Evolutionary conservation across 2,888 invertebrate genomes (phyloP).

Genomic region (Cactoblastis cactorum): DNA sequence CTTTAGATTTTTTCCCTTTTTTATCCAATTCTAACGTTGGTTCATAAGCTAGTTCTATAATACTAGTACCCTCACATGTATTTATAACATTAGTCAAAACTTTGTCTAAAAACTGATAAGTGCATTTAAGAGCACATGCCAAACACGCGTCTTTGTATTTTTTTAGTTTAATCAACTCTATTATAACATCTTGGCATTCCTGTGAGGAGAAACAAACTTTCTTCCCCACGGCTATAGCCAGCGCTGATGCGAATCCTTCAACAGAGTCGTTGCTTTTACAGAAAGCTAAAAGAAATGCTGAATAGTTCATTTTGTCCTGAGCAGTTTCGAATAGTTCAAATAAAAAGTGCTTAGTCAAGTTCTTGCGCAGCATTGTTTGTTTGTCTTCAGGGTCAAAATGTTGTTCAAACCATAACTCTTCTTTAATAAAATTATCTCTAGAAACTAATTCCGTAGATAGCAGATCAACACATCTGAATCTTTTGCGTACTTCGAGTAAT

Average conservation of each 20-base stretch:
- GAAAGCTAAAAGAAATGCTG: conserved; percentile 80
- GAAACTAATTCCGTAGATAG: conserved; percentile 52
- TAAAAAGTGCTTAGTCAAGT: conserved; percentile 75
- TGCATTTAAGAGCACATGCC: conserved; percentile 55
- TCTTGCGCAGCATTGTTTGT: conserved; percentile 42
- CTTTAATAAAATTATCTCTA: conserved; percentile 48
- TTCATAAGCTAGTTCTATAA: conserved; percentile 54
- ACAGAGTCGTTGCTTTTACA: conserved; percentile 78
- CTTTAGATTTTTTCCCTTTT: conserved; percentile 47
- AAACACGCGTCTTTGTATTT: conserved; percentile 55
- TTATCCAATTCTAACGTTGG: conserved; percentile 37
- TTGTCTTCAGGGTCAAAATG: conserved; percentile 45
- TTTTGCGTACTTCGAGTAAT: conserved; percentile 67
- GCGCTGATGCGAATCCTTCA: conserved; percentile 78
- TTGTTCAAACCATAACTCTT: conserved; percentile 61
- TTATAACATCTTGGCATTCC: conserved; percentile 71
- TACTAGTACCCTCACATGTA: conserved; percentile 54
- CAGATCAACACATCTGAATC: conserved; percentile 69
- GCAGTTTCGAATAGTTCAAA: conserved; percentile 76
- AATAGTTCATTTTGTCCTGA: conserved; percentile 77
- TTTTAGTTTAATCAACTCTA: conserved; percentile 56
- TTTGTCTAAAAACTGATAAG: conserved; percentile 48
- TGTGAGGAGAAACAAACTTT: conserved; percentile 65
- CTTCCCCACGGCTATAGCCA: conserved; percentile 78
- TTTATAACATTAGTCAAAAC: conserved; percentile 49